A percentile compares a stretch with the other conserved stretches of the same genome.
phyloP scores from a whole-genome alignment of 2,113 vertebrate genomes.

The Ascaphus truei region DNA sequence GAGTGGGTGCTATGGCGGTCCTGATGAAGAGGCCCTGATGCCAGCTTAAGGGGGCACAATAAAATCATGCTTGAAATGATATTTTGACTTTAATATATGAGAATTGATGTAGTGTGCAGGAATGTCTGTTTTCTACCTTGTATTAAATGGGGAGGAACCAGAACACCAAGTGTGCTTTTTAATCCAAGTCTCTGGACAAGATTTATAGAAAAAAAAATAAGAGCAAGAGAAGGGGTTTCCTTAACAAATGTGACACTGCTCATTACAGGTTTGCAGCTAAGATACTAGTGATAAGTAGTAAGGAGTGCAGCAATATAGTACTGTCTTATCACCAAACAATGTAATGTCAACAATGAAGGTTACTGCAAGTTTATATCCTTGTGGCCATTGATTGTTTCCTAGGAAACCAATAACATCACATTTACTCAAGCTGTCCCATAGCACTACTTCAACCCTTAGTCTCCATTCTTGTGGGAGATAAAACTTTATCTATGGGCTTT shows the following conservation, averaged over 20 bases:
- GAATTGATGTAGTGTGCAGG: too few relatives aligned
- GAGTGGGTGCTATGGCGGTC: too few relatives aligned
- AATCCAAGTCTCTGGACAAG: not conserved
- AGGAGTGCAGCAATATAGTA: not conserved
- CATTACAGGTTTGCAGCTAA: too few relatives aligned
- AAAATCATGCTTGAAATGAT: too few relatives aligned
- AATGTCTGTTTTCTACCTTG: too few relatives aligned
- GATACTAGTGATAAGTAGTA: not conserved
- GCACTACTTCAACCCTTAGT: not conserved
- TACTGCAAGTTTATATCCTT: not conserved
- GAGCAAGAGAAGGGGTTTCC: too few relatives aligned
- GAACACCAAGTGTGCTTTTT: too few relatives aligned
- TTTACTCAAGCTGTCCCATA: not conserved
- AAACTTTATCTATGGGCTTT: not conserved
- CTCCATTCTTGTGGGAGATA: not conserved
- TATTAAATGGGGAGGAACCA: too few relatives aligned
- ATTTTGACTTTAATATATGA: too few relatives aligned
- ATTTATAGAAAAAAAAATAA: not conserved
- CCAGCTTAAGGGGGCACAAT: too few relatives aligned
- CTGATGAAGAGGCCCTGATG: too few relatives aligned
- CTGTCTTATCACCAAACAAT: not conserved
- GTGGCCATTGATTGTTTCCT: slow-evolving; percentile 8
- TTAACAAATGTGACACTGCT: too few relatives aligned
- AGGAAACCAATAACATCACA: slow-evolving; percentile 21
- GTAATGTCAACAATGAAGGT: not conserved